phyloP scores from a whole-genome alignment of 1,140 invertebrate species.

The Catajapyx aquilonaris region DNA sequence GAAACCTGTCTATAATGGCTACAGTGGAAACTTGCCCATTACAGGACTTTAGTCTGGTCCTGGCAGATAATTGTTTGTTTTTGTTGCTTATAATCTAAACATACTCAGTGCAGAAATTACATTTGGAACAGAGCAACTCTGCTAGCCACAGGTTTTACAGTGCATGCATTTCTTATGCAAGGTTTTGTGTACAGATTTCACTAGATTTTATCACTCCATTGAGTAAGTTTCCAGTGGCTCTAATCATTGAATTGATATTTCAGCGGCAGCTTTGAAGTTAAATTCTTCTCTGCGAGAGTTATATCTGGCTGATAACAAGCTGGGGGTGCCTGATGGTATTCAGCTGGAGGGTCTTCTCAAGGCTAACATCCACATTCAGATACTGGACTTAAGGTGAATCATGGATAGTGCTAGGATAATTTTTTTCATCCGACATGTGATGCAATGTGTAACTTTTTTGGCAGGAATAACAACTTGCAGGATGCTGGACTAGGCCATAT shows the following conservation, averaged over 20 bases:
- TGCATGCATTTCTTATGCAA: background rate
- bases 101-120: no score
- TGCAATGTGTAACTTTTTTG: no score
- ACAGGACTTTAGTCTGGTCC: no score
- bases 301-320: slow-evolving; percentile 59
- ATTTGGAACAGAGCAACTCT: no score
- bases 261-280: slow-evolving; percentile 55
- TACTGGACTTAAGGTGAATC: slow-evolving; percentile 50
- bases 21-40: no score
- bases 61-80: no score
- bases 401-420: no score
- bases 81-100: no score
- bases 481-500: slow-evolving; percentile 48
- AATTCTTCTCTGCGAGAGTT: slow-evolving; percentile 60
- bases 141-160: no score
- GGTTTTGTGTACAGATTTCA: background rate
- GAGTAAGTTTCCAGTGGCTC: background rate
- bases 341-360: slow-evolving; percentile 48
- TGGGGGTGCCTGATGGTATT: slow-evolving; percentile 48
- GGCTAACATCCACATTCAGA: slow-evolving; percentile 42
- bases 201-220: no score
- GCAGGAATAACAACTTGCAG: slow-evolving; percentile 49
- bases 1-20: no score
- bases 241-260: slow-evolving; percentile 11
- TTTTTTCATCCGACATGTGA: no score